Conservation (phyloP, 2,797 vertebrate species). For the Pangasius macronema region DNA sequence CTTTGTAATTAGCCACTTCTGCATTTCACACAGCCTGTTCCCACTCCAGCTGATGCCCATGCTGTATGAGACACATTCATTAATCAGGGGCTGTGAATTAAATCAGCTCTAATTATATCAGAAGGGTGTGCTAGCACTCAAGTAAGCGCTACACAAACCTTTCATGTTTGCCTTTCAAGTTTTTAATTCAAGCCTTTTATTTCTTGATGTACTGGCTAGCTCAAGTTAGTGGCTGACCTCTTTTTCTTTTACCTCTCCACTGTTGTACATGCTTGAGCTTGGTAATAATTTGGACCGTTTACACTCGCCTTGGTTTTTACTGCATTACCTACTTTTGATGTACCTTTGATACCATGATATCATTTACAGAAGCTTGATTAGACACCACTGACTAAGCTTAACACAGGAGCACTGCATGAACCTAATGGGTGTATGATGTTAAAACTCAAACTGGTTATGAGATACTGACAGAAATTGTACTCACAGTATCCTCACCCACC, state of each 20-base stretch:
- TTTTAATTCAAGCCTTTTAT: slow-evolving; percentile 14
- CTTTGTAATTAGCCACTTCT: slow-evolving; percentile 24
- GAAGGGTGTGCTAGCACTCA: slow-evolving; percentile 12
- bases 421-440: not conserved
- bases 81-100: slow-evolving; percentile 26
- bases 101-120: slow-evolving; percentile 36
- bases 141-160: not conserved
- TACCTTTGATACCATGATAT: not conserved
- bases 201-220: not conserved
- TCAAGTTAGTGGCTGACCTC: not conserved
- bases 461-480: slow-evolving; percentile 11
- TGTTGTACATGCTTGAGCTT: not conserved
- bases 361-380: not conserved
- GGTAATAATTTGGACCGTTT: not conserved
- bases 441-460: not conserved
- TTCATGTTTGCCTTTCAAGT: slow-evolving; percentile 27
- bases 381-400: not conserved
- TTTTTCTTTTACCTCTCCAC: not conserved
- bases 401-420: not conserved
- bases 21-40: slow-evolving; percentile 12
- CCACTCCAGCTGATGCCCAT: slow-evolving; percentile 18
- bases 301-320: not conserved
- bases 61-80: slow-evolving; percentile 20
- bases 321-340: not conserved
- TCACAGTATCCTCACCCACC: not conserved